phyloP scores from a whole-genome alignment of 2,888 invertebrate genomes.

The Erynnis tages region DNA sequence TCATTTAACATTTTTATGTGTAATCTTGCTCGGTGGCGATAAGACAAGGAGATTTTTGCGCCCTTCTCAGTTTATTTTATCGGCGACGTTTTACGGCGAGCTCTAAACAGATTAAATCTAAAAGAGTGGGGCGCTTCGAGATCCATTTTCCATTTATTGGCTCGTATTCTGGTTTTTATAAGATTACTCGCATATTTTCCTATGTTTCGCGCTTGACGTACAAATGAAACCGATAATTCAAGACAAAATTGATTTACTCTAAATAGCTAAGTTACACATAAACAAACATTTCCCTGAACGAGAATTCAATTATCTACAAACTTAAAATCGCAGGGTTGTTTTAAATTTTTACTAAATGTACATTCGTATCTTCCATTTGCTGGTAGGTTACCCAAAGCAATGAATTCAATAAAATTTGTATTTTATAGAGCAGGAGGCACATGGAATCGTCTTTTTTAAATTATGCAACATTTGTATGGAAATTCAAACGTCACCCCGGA shows the following conservation, averaged over 20 bases:
- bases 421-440: conserved; percentile 57
- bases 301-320: too few relatives aligned
- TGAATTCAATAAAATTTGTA: conserved; percentile 57
- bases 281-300: too few relatives aligned
- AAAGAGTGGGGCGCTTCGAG: conserved; percentile 56
- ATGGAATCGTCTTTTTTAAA: conserved; percentile 64
- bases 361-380: too few relatives aligned
- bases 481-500: conserved; percentile 61
- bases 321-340: too few relatives aligned
- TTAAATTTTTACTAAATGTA: conserved; percentile 28
- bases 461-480: conserved; percentile 80
- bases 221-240: too few relatives aligned
- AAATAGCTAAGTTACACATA: too few relatives aligned
- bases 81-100: conserved; percentile 69
- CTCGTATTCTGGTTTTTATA: conserved; percentile 57
- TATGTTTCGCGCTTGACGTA: too few relatives aligned
- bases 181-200: conserved; percentile 35
- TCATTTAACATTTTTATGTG: conserved; percentile 82
- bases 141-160: conserved; percentile 58
- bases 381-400: conserved; percentile 35
- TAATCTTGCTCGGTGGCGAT: conserved; percentile 76
- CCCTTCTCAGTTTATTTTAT: conserved; percentile 75
- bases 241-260: too few relatives aligned
- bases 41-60: conserved; percentile 72
- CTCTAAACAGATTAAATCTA: conserved; percentile 77